Percentiles rank a stretch among this genome's conserved stretches.
These are phyloP conservation scores for Phania funesta DNA, from an alignment of 2,888 invertebrate species.

Conservation along the genomic window DNA sequence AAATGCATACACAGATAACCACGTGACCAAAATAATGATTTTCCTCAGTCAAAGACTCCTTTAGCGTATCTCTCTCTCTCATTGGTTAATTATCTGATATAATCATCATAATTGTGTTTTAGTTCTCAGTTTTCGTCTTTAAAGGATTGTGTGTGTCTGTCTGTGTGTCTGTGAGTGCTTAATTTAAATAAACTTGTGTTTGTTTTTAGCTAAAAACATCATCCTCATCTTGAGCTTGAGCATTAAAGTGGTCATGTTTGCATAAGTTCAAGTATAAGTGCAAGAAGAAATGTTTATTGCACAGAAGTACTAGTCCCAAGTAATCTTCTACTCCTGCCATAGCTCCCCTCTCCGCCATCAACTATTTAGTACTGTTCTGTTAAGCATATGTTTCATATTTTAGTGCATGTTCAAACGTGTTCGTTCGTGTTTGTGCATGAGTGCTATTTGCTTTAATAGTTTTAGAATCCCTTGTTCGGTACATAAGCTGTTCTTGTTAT, in stretches of 20 bases:
- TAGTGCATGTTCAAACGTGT: background rate
- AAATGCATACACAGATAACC: no score
- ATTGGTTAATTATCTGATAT: no score
- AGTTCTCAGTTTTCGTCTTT: no score
- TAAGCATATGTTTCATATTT: background rate
- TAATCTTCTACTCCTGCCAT: background rate
- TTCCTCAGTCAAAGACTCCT: no score
- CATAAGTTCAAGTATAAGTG: background rate
- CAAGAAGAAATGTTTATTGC: background rate
- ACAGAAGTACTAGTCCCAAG: background rate
- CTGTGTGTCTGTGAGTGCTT: background rate
- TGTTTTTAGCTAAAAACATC: background rate
- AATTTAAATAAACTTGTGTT: conserved; percentile 3
- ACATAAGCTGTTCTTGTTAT: conserved; percentile 28
- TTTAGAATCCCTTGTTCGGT: conserved; percentile 16
- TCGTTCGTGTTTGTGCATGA: background rate
- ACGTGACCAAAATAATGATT: no score
- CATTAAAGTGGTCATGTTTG: conserved; percentile 17
- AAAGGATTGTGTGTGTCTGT: background rate
- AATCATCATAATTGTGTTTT: no score
- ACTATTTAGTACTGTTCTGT: background rate
- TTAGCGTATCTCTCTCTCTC: no score
- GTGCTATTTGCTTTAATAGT: conserved; percentile 23
- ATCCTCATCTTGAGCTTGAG: conserved; percentile 4
- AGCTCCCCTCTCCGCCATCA: background rate